These are phyloP conservation scores for Palythoa heliodiscus DNA, from an alignment of 92 coral and sea anemone species.

Conservation along the genomic window DNA sequence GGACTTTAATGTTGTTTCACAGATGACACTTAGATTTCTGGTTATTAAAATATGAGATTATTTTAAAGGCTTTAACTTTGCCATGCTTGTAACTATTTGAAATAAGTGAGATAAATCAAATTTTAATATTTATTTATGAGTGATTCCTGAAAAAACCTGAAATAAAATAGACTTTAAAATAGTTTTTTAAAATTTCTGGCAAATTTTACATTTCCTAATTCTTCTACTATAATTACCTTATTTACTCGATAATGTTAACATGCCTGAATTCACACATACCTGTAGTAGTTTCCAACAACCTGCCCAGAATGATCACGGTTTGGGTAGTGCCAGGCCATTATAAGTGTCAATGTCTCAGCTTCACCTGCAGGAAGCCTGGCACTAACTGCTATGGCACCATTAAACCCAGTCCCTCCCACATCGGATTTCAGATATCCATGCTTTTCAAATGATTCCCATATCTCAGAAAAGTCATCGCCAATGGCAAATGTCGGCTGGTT, in stretches of 20 bases:
- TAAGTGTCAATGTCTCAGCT: conserved; percentile 72
- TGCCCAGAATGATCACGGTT: conserved; percentile 84
- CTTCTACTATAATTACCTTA: neutral
- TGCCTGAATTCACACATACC: conserved; percentile 41
- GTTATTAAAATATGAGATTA: too few relatives aligned
- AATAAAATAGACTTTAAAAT: too few relatives aligned
- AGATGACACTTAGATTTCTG: too few relatives aligned
- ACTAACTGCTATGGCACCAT: conserved; percentile 75
- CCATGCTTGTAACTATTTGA: too few relatives aligned
- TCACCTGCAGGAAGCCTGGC: conserved; percentile 81
- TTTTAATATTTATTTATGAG: too few relatives aligned
- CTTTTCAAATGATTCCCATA: conserved; percentile 68
- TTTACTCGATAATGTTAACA: neutral
- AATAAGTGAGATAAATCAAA: too few relatives aligned
- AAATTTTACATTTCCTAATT: too few relatives aligned
- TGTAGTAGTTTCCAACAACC: conserved; percentile 75
- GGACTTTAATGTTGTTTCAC: too few relatives aligned
- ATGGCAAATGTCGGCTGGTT: conserved; percentile 73
- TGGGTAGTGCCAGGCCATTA: conserved; percentile 89
- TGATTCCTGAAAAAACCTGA: too few relatives aligned
- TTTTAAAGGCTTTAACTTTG: too few relatives aligned
- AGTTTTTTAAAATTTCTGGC: too few relatives aligned
- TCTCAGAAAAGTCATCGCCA: conserved; percentile 66
- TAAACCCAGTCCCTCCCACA: conserved; percentile 65
- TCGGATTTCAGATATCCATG: conserved; percentile 61